These are phyloP conservation scores for Rhaphigaster nebulosa DNA, from an alignment of 2,888 invertebrate genomes.

Conservation along the genomic window DNA sequence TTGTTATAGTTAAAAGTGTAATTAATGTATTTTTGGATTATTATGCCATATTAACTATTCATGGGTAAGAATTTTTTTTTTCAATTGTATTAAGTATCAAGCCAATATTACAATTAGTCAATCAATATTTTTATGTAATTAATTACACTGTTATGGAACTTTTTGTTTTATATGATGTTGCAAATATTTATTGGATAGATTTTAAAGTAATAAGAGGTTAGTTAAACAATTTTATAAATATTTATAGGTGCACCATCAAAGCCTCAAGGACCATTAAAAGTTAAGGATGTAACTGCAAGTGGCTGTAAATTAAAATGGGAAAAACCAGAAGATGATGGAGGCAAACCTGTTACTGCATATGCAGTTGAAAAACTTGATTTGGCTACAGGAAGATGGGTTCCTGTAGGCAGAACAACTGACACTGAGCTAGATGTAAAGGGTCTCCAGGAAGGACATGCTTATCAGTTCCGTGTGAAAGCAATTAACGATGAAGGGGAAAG, in stretches of 20 bases:
- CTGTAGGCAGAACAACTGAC: conserved; percentile 89
- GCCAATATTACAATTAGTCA: not conserved
- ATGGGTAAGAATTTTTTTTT: not conserved
- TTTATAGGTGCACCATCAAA: conserved; percentile 81
- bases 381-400: conserved; percentile 92
- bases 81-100: not conserved
- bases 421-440: conserved; percentile 91
- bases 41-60: not conserved
- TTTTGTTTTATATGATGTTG: not conserved
- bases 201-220: not conserved
- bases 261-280: conserved; percentile 91
- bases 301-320: conserved; percentile 93
- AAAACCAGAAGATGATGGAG: conserved; percentile 95
- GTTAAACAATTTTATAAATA: conserved; percentile 19
- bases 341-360: conserved; percentile 92
- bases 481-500: conserved; percentile 96
- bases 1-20: not conserved
- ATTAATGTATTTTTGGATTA: not conserved
- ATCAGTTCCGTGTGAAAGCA: conserved; percentile 93
- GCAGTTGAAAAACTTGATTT: conserved; percentile 94
- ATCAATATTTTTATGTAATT: not conserved
- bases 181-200: not conserved
- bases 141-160: not conserved
- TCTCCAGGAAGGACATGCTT: conserved; percentile 91
- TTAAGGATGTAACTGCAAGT: conserved; percentile 88